phyloP scores from a whole-genome alignment of 1,140 invertebrate species.

The Drosophila leontia region DNA sequence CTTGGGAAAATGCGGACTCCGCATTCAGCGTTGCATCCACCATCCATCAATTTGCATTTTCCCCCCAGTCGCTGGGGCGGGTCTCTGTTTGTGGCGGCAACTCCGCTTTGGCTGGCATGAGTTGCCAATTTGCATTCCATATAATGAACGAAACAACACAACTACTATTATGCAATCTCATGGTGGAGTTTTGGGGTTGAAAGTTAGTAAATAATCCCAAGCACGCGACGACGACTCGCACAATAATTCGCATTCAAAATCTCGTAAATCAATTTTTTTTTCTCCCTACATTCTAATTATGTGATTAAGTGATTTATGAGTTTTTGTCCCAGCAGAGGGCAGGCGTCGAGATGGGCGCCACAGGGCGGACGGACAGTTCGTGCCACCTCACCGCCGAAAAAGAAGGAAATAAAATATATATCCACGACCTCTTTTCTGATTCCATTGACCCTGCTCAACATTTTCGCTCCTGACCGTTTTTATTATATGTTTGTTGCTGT shows the following conservation, averaged over 20 bases:
- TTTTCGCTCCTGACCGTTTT: conserved; percentile 36
- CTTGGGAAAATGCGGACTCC: conserved; percentile 22
- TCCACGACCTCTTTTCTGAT: conserved; percentile 10
- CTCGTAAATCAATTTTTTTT: conserved; percentile 81
- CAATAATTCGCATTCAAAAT: conserved; percentile 72
- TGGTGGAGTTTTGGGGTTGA: conserved; percentile 39
- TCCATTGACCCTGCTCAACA: conserved; percentile 70
- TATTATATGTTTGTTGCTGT: conserved; percentile 64
- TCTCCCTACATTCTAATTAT: conserved; percentile 76
- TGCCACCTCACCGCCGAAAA: neutral
- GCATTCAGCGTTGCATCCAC: conserved; percentile 24
- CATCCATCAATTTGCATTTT: conserved; percentile 49
- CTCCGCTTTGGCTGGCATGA: neutral
- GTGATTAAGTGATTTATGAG: conserved; percentile 82
- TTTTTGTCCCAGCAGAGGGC: conserved; percentile 32
- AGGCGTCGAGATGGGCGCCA: conserved; percentile 10
- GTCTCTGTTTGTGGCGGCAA: neutral
- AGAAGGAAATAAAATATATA: conserved; percentile 17
- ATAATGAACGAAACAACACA: conserved; percentile 40
- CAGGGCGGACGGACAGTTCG: neutral
- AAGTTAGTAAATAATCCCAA: conserved; percentile 74
- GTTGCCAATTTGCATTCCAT: conserved; percentile 43
- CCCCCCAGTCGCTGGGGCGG: neutral
- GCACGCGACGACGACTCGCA: conserved; percentile 64
- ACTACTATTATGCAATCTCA: conserved; percentile 52